Evolutionary conservation across 2,797 vertebrate species (phyloP), one percentile per base, ranked within the genome.

Genomic region (Gadopsis marmoratus): DNA sequence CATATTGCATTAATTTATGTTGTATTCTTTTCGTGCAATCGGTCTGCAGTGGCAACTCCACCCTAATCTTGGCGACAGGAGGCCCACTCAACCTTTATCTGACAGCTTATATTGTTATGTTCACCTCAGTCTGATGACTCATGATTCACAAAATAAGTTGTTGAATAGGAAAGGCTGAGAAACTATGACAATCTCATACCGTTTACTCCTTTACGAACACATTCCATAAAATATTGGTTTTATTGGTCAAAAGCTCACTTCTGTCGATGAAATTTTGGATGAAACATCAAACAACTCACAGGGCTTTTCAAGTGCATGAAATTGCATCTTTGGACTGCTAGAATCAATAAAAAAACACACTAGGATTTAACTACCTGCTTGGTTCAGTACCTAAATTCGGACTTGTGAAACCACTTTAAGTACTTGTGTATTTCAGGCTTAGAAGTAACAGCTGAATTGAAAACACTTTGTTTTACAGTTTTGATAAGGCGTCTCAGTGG

Each of bases 401-500:
- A 47, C 50, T 12, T 8, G 10, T 55, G 26, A 43, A 17, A 21
- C 3, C 10, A n/a, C 62, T 21, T 33, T 35, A 35, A 11, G 56
- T 8, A 23, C 54, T 17, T 7, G n/a, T 48, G 54, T 70, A 26
- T 37, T 51, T 51, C 56, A 14, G 41, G 4, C 37, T 53, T 4
- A 62, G 13, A 48, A 26, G 1, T 7, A 26, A 17, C 5, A 29
- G 19, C 37, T 63, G 45, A 23, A 16, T 21, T 31, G 41, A 39
- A 55, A 59, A 43, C 19, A 9, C 29, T 29, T n/a, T 7, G 6
- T 21, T 71, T 51, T 43, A 16, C 21, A 37, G 41, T 23, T 63
- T 19, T 59, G 58, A 61, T 47, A 6, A 70, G 53, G 58, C 73
- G 61, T 35, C 58, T 37, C 50, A 58, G 39, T n/a, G 48, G 41